Conservation (phyloP, 2,888 invertebrate genomes). For the Torymus auratus region DNA sequence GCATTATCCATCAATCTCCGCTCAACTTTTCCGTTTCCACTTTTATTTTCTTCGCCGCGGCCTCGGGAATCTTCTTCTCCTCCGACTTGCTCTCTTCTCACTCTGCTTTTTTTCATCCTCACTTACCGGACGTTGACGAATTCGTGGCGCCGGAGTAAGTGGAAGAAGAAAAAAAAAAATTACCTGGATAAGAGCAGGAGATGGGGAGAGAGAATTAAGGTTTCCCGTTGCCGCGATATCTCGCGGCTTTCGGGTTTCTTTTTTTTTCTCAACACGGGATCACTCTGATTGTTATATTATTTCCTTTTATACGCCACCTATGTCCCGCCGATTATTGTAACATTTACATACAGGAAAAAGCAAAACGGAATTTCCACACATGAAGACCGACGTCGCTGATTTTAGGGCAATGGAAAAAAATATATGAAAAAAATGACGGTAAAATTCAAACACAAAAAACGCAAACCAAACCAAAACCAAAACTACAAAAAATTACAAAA, state of each 20-base stretch:
- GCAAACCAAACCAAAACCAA: slow-evolving; percentile 5
- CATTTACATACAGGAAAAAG: slow-evolving; percentile 50
- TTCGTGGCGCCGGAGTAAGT: too few species aligned
- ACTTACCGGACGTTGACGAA: too few species aligned
- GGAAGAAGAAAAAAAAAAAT: too few species aligned
- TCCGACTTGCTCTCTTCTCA: too few species aligned
- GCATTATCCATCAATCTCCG: slow-evolving; percentile 48
- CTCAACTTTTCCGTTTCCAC: slow-evolving; percentile 33
- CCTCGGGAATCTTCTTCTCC: slow-evolving; percentile 6
- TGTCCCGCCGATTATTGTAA: slow-evolving; percentile 49
- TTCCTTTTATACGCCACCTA: slow-evolving; percentile 15
- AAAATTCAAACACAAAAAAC: slow-evolving; percentile 33
- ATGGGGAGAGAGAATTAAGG: too few species aligned
- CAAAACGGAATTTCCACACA: slow-evolving; percentile 44
- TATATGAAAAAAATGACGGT: background rate
- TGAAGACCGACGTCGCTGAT: slow-evolving; percentile 57
- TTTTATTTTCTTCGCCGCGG: slow-evolving; percentile 1
- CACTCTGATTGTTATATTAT: background rate
- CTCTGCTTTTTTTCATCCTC: too few species aligned
- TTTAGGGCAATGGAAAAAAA: slow-evolving; percentile 25
- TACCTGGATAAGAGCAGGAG: too few species aligned
- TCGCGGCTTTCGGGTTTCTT: too few species aligned
- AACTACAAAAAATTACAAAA: slow-evolving; percentile 19
- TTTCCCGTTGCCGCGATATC: too few species aligned
- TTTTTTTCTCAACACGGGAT: too few species aligned